Base-by-base conservation (phyloP, 2,888 invertebrate genomes). In the Cosmia pyralina region DNA sequence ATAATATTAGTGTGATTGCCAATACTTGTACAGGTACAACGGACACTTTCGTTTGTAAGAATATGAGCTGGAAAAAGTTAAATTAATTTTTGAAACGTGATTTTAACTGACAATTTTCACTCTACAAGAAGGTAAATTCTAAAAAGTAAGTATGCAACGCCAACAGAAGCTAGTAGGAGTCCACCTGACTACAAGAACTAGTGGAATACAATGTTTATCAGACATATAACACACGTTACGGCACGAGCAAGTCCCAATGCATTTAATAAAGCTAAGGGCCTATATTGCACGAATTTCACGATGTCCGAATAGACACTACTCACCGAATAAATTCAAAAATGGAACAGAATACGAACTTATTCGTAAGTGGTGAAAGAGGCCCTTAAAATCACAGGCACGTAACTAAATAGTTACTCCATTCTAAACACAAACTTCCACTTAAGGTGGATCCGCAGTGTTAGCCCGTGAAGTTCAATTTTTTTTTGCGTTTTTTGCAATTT, bases 371-470 rank as follows among this genome's bases (percentile, higher is more conserved):
- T n/a, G n/a, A n/a, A n/a, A n/a, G n/a, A n/a, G 28, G 28, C 28
- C 28, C 28, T 28, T 28, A 28, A 28, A 28, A 28, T 38, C 38
- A 38, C 5, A 38, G 6, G 67, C 50, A 66, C 71, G 58, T 65
- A 77, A 68, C 70, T 69, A 46, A 75, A 79, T 75, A 57, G 69
- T 75, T 73, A 85, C 83, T 82, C 73, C 75, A 85, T 83, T 87
- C 73, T 82, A 90, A 90, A 92, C 91, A 88, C 82, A 89, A 88
- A 85, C 80, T 70, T 81, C 79, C 75, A 85, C 75, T 79, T 38
- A 38, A 38, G 38, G 38, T 38, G 38, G 38, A 38, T 38, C 4
- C 38, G 38, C 4, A 38, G 38, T 38, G 38, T 2, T 38, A 38
- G 38, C 38, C 38, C 4, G 38, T 6, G 38, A 38, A 38, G 4